Evolutionary conservation across 2,888 invertebrate species (phyloP).

Genomic region (Trisateles emortualis): DNA sequence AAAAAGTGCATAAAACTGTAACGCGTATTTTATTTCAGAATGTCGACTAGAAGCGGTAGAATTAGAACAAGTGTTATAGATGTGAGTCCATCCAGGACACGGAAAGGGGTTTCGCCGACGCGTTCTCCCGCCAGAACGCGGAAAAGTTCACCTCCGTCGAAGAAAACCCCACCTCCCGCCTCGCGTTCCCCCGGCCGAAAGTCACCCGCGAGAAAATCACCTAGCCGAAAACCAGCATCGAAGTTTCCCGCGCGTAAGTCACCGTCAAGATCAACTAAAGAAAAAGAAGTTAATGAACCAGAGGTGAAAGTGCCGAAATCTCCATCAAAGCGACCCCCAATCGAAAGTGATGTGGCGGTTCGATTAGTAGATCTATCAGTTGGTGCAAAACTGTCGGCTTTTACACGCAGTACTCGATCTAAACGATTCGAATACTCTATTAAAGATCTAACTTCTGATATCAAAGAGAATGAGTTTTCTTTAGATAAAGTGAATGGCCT

Average conservation of each 20-base stretch:
- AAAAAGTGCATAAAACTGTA: slow-evolving; percentile 36
- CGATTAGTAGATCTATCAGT: slow-evolving; percentile 60
- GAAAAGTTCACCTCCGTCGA: slow-evolving; percentile 67
- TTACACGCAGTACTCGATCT: slow-evolving; percentile 62
- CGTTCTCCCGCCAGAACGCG: slow-evolving; percentile 79
- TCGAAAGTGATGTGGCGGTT: slow-evolving; percentile 62
- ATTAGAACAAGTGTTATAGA: slow-evolving; percentile 67
- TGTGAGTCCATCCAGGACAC: slow-evolving; percentile 70
- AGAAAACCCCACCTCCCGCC: slow-evolving; percentile 67
- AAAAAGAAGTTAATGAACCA: slow-evolving; percentile 56
- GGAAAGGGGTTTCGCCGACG: slow-evolving; percentile 75
- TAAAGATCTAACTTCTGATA: slow-evolving; percentile 61
- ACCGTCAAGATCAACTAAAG: slow-evolving; percentile 71
- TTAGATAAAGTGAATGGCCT: slow-evolving; percentile 67
- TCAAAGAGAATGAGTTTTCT: slow-evolving; percentile 53
- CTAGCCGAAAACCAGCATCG: slow-evolving; percentile 74
- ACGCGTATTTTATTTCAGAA: slow-evolving; percentile 54
- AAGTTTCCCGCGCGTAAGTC: slow-evolving; percentile 79
- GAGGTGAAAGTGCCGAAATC: slow-evolving; percentile 57
- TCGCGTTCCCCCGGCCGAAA: slow-evolving; percentile 73
- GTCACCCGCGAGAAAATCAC: slow-evolving; percentile 84
- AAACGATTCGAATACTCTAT: slow-evolving; percentile 72
- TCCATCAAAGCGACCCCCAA: slow-evolving; percentile 67
- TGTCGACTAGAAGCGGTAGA: slow-evolving; percentile 81
- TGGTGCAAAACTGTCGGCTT: slow-evolving; percentile 62